Conservation (phyloP, 2,888 invertebrate species). For the Callinectes sapidus region DNA sequence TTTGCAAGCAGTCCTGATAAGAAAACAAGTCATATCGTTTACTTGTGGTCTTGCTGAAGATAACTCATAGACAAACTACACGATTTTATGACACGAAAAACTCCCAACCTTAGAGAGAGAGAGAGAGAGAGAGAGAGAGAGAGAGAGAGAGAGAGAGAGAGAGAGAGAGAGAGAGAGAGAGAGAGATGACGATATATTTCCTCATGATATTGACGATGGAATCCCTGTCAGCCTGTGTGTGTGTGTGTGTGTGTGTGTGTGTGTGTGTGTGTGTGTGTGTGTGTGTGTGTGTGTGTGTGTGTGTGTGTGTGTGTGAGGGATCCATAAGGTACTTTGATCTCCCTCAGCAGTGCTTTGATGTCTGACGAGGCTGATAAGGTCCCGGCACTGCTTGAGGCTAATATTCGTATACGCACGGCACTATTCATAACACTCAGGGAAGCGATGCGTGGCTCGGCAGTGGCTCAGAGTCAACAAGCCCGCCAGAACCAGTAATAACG, state of each 20-base stretch:
- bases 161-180: not conserved
- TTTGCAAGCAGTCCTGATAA: no score
- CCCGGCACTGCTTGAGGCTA: not conserved
- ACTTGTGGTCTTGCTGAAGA: no score
- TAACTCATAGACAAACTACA: no score
- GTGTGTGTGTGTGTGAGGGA: not conserved
- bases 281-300: no score
- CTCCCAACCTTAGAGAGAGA: no score
- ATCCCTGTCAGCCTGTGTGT: not conserved
- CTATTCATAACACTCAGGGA: slow-evolving; percentile 25
- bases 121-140: not conserved
- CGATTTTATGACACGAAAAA: no score
- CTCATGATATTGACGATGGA: slow-evolving; percentile 4
- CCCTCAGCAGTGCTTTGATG: not conserved
- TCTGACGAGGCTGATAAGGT: slow-evolving; percentile 33
- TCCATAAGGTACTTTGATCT: slow-evolving; percentile 24
- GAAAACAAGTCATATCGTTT: no score
- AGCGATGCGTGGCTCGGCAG: not conserved
- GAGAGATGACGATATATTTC: not conserved
- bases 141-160: not conserved
- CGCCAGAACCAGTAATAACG: no score
- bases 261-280: not conserved
- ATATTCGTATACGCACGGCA: not conserved
- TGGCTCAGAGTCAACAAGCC: not conserved
- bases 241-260: no score